Evolutionary conservation across 1,140 invertebrate genomes (phyloP).

Genomic region (Contarinia nasturtii): DNA sequence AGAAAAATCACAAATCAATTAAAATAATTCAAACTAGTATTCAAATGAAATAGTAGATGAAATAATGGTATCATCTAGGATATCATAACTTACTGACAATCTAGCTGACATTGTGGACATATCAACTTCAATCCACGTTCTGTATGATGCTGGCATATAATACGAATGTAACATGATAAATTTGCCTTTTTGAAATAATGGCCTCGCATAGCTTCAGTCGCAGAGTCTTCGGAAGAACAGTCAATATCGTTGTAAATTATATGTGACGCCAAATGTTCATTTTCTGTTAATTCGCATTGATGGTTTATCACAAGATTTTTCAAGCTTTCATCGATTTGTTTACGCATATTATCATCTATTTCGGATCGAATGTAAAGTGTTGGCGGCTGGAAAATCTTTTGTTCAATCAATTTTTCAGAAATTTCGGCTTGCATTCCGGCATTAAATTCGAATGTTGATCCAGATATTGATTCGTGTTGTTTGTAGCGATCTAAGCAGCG

Average conservation of each 20-base stretch:
- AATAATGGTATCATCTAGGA: no score
- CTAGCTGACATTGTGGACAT: no score
- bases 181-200: slow-evolving; percentile 63
- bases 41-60: slow-evolving; percentile 43
- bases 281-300: slow-evolving; percentile 59
- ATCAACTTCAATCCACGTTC: slow-evolving; percentile 66
- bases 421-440: slow-evolving; percentile 88
- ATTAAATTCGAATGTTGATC: slow-evolving; percentile 78
- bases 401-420: slow-evolving; percentile 65
- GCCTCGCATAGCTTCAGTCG: no score
- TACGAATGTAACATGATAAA: slow-evolving; percentile 84
- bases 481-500: slow-evolving; percentile 91
- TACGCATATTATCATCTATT: no score
- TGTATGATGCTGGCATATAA: slow-evolving; percentile 80
- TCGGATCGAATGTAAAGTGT: slow-evolving; percentile 65
- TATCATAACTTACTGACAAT: no score
- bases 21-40: slow-evolving; percentile 29
- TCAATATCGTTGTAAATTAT: slow-evolving; percentile 71
- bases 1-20: neutral
- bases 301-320: slow-evolving; percentile 78
- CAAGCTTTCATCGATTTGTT: slow-evolving; percentile 54
- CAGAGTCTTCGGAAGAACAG: slow-evolving; percentile 79
- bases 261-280: slow-evolving; percentile 73
- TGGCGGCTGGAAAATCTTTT: slow-evolving; percentile 60
- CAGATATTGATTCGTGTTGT: slow-evolving; percentile 83